These are phyloP conservation scores for Pachymerium ferrugineum DNA, from an alignment of 2,888 invertebrate species.

Conservation along the genomic window DNA sequence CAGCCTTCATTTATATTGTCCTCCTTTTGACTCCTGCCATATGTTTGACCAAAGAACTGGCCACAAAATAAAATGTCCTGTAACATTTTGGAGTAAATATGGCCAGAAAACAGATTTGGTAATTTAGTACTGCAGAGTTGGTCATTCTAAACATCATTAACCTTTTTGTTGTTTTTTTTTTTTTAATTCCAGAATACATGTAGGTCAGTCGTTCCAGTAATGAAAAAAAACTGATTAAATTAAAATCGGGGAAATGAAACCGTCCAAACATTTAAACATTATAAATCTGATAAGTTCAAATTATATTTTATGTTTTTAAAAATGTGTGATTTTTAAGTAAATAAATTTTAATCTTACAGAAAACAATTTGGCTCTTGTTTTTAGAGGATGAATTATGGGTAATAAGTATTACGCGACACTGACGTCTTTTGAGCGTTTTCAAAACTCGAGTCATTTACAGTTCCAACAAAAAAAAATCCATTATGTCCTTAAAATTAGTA, in stretches of 20 bases:
- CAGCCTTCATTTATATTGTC: conserved; percentile 90
- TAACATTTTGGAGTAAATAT: conserved; percentile 90
- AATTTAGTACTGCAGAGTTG: too few relatives aligned
- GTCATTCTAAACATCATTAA: background rate
- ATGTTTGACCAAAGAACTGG: conserved; percentile 90
- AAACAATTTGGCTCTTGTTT: background rate
- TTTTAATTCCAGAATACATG: background rate
- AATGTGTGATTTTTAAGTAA: too few relatives aligned
- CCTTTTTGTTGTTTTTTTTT: background rate
- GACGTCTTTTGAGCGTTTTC: too few relatives aligned
- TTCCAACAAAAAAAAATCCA: too few relatives aligned
- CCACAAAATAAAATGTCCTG: conserved; percentile 60
- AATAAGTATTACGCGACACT: background rate
- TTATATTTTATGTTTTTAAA: background rate
- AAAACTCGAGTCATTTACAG: too few relatives aligned
- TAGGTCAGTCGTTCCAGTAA: background rate
- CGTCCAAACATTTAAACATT: too few relatives aligned
- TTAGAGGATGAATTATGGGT: background rate
- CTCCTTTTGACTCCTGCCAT: conserved; percentile 80
- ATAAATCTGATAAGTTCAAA: background rate
- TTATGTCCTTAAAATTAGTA: too few relatives aligned
- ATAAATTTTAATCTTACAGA: too few relatives aligned
- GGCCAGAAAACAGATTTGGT: conserved; percentile 61
- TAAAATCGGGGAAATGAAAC: too few relatives aligned
- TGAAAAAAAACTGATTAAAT: background rate